A percentile compares a stretch with the other conserved stretches of the same genome.
Evolutionary conservation across 2,888 invertebrate species (phyloP).

Genomic region (Acholoe squamosa): DNA sequence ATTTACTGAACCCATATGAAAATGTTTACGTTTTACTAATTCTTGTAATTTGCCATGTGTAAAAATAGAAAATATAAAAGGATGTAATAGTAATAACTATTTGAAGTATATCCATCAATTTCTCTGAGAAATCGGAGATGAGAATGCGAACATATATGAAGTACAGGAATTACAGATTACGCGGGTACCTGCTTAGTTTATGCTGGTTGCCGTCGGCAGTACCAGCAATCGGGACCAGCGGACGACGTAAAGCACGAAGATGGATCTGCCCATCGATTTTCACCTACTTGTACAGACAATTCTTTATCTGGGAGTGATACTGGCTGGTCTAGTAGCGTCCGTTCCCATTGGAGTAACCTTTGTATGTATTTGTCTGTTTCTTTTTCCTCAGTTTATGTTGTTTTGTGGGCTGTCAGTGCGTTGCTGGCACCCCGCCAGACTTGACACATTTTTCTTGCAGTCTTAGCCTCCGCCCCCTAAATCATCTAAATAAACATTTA

Average conservation of each 20-base stretch:
- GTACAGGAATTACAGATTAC: too few relatives aligned
- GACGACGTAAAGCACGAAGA: conserved; percentile 22
- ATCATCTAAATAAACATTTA: background rate
- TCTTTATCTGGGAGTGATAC: conserved; percentile 34
- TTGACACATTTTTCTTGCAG: background rate
- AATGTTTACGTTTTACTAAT: too few relatives aligned
- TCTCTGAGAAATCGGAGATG: too few relatives aligned
- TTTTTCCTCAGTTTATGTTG: background rate
- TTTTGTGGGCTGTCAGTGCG: background rate
- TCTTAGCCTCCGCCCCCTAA: conserved; percentile 9
- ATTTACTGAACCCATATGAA: background rate
- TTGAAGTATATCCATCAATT: too few relatives aligned
- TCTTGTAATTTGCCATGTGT: too few relatives aligned
- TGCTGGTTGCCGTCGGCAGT: too few relatives aligned
- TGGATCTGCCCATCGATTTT: conserved; percentile 41
- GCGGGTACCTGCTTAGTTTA: too few relatives aligned
- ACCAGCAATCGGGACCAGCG: background rate
- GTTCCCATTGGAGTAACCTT: conserved; percentile 34
- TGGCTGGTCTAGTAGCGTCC: conserved; percentile 18
- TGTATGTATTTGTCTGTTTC: conserved; percentile 14
- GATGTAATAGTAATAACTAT: background rate
- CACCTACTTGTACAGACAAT: conserved; percentile 54
- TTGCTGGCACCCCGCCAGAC: background rate
- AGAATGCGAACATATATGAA: too few relatives aligned
- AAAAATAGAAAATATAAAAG: background rate